Base-by-base conservation (phyloP, 2,113 vertebrate genomes). In the Megaceryle torquata region DNA sequence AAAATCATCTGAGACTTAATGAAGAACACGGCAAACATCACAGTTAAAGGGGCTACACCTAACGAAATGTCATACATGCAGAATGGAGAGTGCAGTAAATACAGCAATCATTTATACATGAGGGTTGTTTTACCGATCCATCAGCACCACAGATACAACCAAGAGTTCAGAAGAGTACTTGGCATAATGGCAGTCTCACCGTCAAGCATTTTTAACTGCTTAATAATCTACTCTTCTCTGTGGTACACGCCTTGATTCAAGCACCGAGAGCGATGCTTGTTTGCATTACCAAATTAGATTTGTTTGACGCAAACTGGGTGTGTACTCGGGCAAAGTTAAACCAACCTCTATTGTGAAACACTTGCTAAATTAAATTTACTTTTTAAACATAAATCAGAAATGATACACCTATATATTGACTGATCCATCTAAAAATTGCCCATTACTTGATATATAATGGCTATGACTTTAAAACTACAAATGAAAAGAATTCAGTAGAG, bases 381-480 rank as follows among this genome's bases (percentile, higher is more conserved):
- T 64, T 89, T 93, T 37, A 95, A 97, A 78, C 48, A 51, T 63
- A 83, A 70, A 72, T 88, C 26, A 39, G 57, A 93, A 95, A 82
- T 65, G 7, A 67, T 83, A 95, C 39, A 74, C 15, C 20, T 3
- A 6, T 81, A 1, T 50, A 44, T 39, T 69, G 74, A 90, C 35
- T 39, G 65, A 83, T 2, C 24, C n/a, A 83, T 18, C n/a, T 67
- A 69, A 91, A 94, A 86, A 81, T 19, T 53, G 57, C 14, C 31
- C 1, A 2, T 59, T 88, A 44, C 26, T 84, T 79, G 18, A 91
- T 29, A 46, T 41, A 68, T 69, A 57, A 81, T 54, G 21, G 60
- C 60, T 83, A 71, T 28, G 41, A 41, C 44, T 88, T 92, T 69
- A 82, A 94, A 89, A 80, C 16, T 68, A 59, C 35, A 86, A 70